A percentile compares a stretch with the other conserved stretches of the same genome.
Evolutionary conservation across 2,113 vertebrate genomes (phyloP).

Genomic region (Ploceus nigricollis): DNA sequence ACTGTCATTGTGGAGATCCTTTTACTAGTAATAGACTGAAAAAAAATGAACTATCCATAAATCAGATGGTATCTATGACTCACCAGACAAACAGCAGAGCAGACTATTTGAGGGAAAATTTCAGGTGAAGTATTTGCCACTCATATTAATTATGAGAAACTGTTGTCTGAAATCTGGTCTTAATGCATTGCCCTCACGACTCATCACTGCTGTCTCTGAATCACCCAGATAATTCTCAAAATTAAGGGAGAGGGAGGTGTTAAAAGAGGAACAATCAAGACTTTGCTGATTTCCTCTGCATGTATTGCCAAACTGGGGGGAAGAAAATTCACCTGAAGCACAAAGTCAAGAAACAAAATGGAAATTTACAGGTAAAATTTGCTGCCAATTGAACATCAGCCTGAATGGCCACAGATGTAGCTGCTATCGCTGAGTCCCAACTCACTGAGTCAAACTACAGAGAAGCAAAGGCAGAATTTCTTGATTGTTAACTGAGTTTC

Average conservation of each 20-base stretch:
- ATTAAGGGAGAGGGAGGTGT: background rate
- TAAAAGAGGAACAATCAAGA: conserved; percentile 27
- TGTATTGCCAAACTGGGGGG: background rate
- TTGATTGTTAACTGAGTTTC: background rate
- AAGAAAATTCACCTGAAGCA: background rate
- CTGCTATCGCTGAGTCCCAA: fast-evolving
- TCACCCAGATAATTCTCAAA: conserved; percentile 40
- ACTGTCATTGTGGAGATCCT: background rate
- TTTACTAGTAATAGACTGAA: background rate
- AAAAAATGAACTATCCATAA: conserved; percentile 27
- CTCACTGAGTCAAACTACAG: background rate
- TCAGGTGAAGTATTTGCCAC: conserved; percentile 38
- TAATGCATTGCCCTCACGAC: conserved; percentile 36
- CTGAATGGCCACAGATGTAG: background rate
- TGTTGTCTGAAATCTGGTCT: conserved; percentile 41
- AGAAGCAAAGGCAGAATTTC: background rate
- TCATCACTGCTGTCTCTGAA: conserved; percentile 39
- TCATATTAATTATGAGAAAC: conserved; percentile 58
- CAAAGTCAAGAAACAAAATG: background rate
- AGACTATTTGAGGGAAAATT: conserved; percentile 38
- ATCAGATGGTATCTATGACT: conserved; percentile 47
- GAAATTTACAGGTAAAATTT: background rate
- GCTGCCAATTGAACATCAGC: background rate
- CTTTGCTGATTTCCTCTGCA: background rate
- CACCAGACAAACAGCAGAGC: conserved; percentile 40